phyloP scores from a whole-genome alignment of 2,888 invertebrate species.

The Limenitis camilla region DNA sequence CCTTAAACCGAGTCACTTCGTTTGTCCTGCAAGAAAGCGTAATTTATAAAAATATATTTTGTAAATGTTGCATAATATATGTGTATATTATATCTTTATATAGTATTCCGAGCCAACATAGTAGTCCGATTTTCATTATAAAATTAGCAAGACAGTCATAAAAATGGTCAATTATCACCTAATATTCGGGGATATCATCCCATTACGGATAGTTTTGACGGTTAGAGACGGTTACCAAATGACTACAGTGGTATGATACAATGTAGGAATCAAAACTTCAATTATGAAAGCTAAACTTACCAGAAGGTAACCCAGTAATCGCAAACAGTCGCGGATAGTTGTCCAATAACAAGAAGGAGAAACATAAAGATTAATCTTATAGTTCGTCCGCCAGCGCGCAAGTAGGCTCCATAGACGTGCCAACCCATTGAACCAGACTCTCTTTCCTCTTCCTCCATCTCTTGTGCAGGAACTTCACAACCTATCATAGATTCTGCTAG shows the following conservation, averaged over 20 bases:
- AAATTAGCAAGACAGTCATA: no score
- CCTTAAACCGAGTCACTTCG: slow-evolving; percentile 62
- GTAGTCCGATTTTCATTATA: no score
- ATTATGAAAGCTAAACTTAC: slow-evolving; percentile 45
- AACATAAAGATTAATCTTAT: slow-evolving; percentile 68
- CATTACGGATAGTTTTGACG: no score
- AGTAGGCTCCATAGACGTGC: slow-evolving; percentile 77
- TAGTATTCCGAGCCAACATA: no score
- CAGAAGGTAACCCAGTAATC: slow-evolving; percentile 87
- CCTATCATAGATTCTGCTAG: slow-evolving; percentile 63
- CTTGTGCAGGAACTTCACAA: slow-evolving; percentile 60
- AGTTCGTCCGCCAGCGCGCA: slow-evolving; percentile 74
- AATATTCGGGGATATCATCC: no score
- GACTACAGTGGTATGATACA: not conserved
- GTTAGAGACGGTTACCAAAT: no score
- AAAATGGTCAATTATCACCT: no score
- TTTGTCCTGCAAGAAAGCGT: slow-evolving; percentile 50
- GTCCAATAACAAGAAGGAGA: slow-evolving; percentile 76
- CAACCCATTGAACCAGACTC: slow-evolving; percentile 79
- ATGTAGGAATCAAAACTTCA: not conserved
- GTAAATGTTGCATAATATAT: no score
- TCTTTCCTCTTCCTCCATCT: slow-evolving; percentile 77
- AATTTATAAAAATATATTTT: not conserved
- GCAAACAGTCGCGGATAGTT: slow-evolving; percentile 78
- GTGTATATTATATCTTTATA: no score